phyloP scores from a whole-genome alignment of 2,797 vertebrate genomes.

The Jordanella pulchra region DNA sequence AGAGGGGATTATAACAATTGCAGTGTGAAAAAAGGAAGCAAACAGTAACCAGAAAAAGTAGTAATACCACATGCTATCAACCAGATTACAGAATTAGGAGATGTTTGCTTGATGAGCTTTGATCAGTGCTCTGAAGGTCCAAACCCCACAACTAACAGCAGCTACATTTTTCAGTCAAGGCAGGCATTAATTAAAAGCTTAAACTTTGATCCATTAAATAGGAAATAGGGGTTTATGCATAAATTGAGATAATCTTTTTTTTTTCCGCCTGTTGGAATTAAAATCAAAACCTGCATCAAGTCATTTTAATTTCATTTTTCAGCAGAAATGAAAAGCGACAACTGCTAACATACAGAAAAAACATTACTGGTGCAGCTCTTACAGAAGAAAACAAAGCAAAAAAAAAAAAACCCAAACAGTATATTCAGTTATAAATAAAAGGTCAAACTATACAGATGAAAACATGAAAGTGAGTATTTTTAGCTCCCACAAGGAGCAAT shows the following conservation, averaged over 20 bases:
- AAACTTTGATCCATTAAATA: background rate
- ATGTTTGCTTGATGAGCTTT: background rate
- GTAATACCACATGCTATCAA: slow-evolving; percentile 12
- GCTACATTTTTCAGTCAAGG: background rate
- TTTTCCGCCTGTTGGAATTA: background rate
- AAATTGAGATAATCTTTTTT: background rate
- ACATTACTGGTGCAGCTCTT: background rate
- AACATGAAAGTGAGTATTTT: slow-evolving; percentile 14
- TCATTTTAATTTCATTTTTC: too few species aligned
- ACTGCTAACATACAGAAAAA: background rate
- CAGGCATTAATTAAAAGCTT: background rate
- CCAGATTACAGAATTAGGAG: background rate
- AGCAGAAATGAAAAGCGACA: background rate
- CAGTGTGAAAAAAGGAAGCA: slow-evolving; percentile 33
- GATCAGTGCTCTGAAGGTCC: background rate
- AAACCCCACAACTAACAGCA: background rate
- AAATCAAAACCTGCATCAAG: background rate
- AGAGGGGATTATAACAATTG: slow-evolving; percentile 38
- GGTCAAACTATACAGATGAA: background rate
- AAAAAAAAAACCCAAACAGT: slow-evolving; percentile 37
- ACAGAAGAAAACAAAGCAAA: too few species aligned
- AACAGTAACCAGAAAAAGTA: slow-evolving; percentile 36
- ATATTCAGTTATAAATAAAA: slow-evolving; percentile 26
- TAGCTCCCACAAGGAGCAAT: background rate
- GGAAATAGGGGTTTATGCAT: background rate